Conservation (phyloP, 2,888 invertebrate species). For the Cantharis rufa region DNA sequence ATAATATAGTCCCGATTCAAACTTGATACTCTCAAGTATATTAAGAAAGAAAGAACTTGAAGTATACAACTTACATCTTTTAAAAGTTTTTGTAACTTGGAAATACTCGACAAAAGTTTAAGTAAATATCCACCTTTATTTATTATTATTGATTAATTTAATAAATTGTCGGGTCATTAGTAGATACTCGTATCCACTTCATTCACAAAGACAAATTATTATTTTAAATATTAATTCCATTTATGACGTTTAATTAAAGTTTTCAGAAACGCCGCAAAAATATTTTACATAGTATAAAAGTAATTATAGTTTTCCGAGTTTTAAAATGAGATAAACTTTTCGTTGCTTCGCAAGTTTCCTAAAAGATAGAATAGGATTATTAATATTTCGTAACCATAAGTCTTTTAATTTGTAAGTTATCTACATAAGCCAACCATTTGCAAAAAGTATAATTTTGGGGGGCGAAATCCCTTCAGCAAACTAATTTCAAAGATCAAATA, state of each 20-base stretch:
- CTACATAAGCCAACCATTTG: constrained; percentile 13
- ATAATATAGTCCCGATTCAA: not conserved
- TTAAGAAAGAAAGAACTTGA: not conserved
- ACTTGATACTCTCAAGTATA: not conserved
- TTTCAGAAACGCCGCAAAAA: not conserved
- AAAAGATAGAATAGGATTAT: constrained; percentile 35
- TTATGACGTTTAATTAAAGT: not conserved
- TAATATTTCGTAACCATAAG: constrained; percentile 31
- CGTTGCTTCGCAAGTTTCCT: constrained; percentile 24
- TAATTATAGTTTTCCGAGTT: constrained; percentile 32
- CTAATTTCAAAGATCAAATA: not conserved
- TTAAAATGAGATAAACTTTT: constrained; percentile 35
- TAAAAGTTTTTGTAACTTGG: not conserved
- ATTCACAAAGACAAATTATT: not conserved
- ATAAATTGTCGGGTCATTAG: not conserved
- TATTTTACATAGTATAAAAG: not conserved
- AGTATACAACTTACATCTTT: not conserved
- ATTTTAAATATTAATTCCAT: not conserved
- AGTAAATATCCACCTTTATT: not conserved
- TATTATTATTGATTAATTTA: not conserved
- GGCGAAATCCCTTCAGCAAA: not conserved
- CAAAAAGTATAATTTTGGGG: not conserved
- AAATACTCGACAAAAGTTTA: not conserved
- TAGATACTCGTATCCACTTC: not conserved
- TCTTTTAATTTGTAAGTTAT: constrained; percentile 25